Conservation (phyloP, 1,140 invertebrate species). For the Drosophila littoralis region DNA sequence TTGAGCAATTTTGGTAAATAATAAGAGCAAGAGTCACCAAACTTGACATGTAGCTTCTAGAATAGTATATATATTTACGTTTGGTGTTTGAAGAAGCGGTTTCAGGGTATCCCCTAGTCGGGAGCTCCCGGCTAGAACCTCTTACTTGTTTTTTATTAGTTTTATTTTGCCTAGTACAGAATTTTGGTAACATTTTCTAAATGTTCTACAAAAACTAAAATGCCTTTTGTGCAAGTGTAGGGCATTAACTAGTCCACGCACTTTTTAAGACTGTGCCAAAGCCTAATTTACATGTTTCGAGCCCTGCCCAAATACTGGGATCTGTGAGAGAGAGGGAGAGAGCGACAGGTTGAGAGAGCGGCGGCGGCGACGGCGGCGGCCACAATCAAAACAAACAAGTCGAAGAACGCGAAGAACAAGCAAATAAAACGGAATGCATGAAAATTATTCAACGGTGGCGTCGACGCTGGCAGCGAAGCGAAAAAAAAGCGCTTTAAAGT, state of each 20-base stretch:
- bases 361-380: not conserved
- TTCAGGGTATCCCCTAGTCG: no score
- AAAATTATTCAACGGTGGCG: conserved; percentile 35
- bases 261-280: conserved; percentile 2
- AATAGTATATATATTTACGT: no score
- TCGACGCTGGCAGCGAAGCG: conserved; percentile 38
- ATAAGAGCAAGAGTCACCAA: no score
- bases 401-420: conserved; percentile 19
- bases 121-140: no score
- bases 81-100: no score
- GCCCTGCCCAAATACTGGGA: not conserved
- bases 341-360: not conserved
- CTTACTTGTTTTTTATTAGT: no score
- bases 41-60: no score
- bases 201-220: no score
- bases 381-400: conserved; percentile 45
- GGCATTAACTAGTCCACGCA: not conserved
- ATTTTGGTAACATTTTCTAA: no score
- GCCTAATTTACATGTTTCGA: not conserved
- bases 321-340: not conserved
- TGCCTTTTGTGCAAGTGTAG: not conserved
- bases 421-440: conserved; percentile 37
- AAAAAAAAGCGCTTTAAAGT: conserved; percentile 52
- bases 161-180: no score
- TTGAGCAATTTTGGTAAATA: no score